Conservation (phyloP, 1,140 invertebrate species). For the Trichonephila clavipes region DNA sequence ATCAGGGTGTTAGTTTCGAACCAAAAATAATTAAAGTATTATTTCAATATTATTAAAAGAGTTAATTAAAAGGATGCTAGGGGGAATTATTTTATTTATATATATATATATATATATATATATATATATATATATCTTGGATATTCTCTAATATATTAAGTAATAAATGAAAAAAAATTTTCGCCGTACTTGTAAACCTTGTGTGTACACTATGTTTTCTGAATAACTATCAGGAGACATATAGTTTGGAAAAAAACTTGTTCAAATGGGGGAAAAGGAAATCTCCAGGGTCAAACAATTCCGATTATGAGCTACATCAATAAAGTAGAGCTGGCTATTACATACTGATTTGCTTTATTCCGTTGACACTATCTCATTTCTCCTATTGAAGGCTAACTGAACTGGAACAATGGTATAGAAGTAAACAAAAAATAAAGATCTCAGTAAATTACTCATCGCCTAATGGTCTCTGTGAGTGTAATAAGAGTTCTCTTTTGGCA, state of each 20-base stretch:
- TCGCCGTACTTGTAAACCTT: background rate
- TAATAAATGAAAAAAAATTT: background rate
- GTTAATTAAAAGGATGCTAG: too few species aligned
- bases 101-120: too few species aligned
- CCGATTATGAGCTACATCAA: background rate
- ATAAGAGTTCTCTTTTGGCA: background rate
- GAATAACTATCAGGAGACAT: background rate
- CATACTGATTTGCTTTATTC: background rate
- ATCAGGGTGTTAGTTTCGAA: too few species aligned
- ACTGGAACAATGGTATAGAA: background rate
- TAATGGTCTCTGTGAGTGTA: background rate
- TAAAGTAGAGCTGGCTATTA: background rate
- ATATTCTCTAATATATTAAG: too few species aligned
- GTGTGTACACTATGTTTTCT: background rate
- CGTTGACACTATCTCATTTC: constrained; percentile 5
- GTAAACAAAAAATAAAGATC: background rate
- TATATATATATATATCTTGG: too few species aligned
- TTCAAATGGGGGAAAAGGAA: background rate
- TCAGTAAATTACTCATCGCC: background rate
- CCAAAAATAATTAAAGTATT: too few species aligned
- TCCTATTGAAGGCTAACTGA: background rate
- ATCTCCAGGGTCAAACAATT: background rate
- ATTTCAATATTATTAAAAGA: too few species aligned
- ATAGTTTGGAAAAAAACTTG: background rate
- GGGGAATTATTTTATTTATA: too few species aligned